Percentiles rank a stretch among this genome's conserved stretches.
These are phyloP conservation scores for Papilio demoleus DNA, from an alignment of 2,888 invertebrate genomes.

Conservation along the genomic window DNA sequence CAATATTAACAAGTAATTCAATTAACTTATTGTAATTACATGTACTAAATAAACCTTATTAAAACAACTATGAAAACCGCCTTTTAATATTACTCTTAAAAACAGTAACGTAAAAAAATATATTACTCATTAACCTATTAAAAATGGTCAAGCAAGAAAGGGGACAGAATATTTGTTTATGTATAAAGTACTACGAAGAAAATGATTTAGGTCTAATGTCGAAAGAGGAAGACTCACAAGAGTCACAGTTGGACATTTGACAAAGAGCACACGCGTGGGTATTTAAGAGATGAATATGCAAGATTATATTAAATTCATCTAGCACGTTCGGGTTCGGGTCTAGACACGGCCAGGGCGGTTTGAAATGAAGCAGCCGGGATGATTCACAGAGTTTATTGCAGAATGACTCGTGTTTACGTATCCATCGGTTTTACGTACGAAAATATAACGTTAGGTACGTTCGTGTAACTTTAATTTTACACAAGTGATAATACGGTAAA, in stretches of 20 bases:
- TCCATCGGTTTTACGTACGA: slow-evolving; percentile 21
- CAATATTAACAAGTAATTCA: too few species aligned
- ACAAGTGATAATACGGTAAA: too few species aligned
- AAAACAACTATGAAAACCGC: neutral
- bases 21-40: neutral
- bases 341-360: slow-evolving; percentile 2
- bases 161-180: neutral
- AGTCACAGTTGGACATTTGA: slow-evolving; percentile 21
- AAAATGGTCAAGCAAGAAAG: neutral
- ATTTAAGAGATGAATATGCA: slow-evolving; percentile 23
- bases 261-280: slow-evolving; percentile 15
- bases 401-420: slow-evolving; percentile 42
- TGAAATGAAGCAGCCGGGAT: slow-evolving; percentile 32
- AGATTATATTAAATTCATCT: slow-evolving; percentile 26
- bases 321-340: slow-evolving; percentile 25
- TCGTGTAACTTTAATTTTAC: neutral
- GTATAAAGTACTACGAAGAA: neutral
- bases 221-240: slow-evolving; percentile 11
- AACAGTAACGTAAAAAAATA: too few species aligned
- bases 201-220: slow-evolving; percentile 8
- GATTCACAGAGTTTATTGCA: slow-evolving; percentile 42
- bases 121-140: too few species aligned
- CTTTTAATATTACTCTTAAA: too few species aligned
- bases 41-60: too few species aligned
- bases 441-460: slow-evolving; percentile 7